Evolutionary conservation across 1,140 invertebrate species (phyloP), one percentile per base, ranked within the genome.

Genomic region (Caenorhabditis briggsae): DNA sequence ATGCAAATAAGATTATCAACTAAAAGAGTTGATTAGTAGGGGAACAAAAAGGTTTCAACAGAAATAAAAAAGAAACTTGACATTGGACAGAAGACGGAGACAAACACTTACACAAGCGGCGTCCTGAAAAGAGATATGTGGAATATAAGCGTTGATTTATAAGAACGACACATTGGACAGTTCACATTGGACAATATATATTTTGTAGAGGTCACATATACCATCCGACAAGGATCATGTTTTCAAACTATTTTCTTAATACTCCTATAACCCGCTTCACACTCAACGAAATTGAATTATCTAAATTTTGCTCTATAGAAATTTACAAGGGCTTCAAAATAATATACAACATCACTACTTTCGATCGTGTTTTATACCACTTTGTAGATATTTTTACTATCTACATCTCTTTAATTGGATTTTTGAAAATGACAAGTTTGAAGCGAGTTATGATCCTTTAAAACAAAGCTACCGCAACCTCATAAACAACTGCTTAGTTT

Each of bases 91-190:
- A 41, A 61, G n/a, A 87, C 50, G 58, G 82, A 84, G 56, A 82
- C 70, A 46, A 82, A 85, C 87, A 89, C 88, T 88, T 89, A 89
- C 88, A 86, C 89, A 90, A 83, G 84, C 84, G 70, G 83, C 84
- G 61, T 89, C 88, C 88, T 89, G 88, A 89, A 89, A 87, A 20
- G 59, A 33, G 33, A 33, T 33, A 33, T 33, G 33, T 33, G n/a
- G 7, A 25, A 25, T 82, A 25, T 82, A 84, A 23, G 43, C 85
- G 43, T 64, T 56, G 23, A 23, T 61, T 87, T 56, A 87, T 23
- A 86, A 46, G 33, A 25, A 86, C 43, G 25, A 86, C 16, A 64
- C 56, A 25, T 86, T 85, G 83, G 23, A 84, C 33, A 50, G 59
- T 3, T 14, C 18, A 55, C 41, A 56, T 33, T 2, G 41, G 83